These are phyloP conservation scores for Indicator indicator DNA, from an alignment of 2,113 vertebrate species.

Conservation along the genomic window DNA sequence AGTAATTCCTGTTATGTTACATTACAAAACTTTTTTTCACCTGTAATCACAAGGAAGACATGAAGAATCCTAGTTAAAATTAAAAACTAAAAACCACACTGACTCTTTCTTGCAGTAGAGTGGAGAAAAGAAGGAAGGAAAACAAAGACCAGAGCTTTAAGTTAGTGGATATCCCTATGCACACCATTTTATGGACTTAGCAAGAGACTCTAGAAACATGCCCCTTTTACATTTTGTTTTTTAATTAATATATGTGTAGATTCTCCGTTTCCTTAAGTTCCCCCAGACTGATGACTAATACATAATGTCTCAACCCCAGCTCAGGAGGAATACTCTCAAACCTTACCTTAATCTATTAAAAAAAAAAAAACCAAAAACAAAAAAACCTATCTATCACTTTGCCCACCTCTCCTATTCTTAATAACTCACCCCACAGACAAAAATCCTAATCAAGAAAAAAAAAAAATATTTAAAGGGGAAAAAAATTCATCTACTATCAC, in stretches of 20 bases:
- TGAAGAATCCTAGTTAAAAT: background rate
- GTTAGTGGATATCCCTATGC: background rate
- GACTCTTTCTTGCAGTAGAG: background rate
- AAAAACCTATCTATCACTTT: background rate
- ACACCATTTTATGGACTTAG: background rate
- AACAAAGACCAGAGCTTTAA: background rate
- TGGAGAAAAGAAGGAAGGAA: background rate
- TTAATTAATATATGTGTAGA: background rate
- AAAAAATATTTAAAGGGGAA: background rate
- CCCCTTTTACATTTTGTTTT: background rate
- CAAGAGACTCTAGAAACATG: background rate
- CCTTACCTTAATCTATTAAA: background rate
- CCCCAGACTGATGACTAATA: background rate
- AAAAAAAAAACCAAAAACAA: no score
- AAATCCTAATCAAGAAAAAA: background rate
- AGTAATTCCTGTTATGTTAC: background rate
- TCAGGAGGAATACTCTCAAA: background rate
- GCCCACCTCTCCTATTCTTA: background rate
- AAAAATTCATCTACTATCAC: background rate
- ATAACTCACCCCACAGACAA: background rate
- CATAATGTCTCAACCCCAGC: background rate
- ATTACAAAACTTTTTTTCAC: background rate
- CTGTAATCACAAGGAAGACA: background rate
- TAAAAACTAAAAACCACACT: background rate
- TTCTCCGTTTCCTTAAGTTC: background rate